Percentiles rank a stretch among this genome's conserved stretches.
phyloP scores from a whole-genome alignment of 2,888 invertebrate species.

The Melitaea athalia region DNA sequence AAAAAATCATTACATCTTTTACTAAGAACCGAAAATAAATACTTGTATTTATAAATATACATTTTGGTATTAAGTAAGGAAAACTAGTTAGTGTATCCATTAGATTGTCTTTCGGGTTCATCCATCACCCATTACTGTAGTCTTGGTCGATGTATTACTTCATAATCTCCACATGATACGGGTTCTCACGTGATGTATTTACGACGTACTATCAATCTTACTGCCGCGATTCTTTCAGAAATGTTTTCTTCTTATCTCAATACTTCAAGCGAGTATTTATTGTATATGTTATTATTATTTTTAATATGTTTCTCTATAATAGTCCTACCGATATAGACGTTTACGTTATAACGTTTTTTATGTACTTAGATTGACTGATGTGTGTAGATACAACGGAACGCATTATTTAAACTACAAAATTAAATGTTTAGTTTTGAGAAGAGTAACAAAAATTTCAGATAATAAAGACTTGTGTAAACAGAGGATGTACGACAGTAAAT shows the following conservation, averaged over 20 bases:
- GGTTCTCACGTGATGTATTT: conserved; percentile 42
- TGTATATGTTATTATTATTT: not conserved
- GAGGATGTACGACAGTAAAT: too few relatives aligned
- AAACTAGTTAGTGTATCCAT: conserved; percentile 19
- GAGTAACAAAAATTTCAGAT: too few relatives aligned
- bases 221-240: conserved; percentile 31
- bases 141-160: conserved; percentile 34
- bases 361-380: too few relatives aligned
- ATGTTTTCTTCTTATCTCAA: conserved; percentile 4
- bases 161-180: conserved; percentile 48
- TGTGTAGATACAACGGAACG: too few relatives aligned
- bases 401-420: too few relatives aligned
- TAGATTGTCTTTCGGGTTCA: conserved; percentile 28
- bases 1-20: too few relatives aligned
- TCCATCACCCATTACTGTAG: conserved; percentile 51
- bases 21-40: too few relatives aligned
- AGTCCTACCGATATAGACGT: too few relatives aligned
- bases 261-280: not conserved
- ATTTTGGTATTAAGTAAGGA: not conserved
- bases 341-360: not conserved
- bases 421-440: too few relatives aligned
- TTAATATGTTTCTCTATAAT: not conserved
- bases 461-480: too few relatives aligned
- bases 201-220: conserved; percentile 52
- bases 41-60: not conserved